Evolutionary conservation across 1,140 invertebrate species (phyloP), one percentile per base, ranked within the genome.

Genomic region (Proctacanthus coquilletti): DNA sequence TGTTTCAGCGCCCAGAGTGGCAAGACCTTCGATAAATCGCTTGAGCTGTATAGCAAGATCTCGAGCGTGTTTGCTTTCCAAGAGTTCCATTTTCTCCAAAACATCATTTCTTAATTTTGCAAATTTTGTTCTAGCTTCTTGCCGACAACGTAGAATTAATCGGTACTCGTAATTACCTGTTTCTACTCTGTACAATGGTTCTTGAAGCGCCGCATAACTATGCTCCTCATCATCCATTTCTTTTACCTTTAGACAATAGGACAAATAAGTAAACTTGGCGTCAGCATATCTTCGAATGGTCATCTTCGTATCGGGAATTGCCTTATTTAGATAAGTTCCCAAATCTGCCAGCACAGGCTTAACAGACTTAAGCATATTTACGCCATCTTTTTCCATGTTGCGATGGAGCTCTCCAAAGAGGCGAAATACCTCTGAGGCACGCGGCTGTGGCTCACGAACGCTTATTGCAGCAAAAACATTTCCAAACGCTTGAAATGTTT

Each of bases 181-280:
- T 64, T 98, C 94, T 0, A 98, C 87, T 27, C 95, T 70, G 60
- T 98, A 98, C 11, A 98, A 63, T 0, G 94, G 92, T 59, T 98
- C 94, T 54, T 96, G 88, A n/a, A 98, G 56, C 0, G 86, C 77
- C 21, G 81, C 80, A 59, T 91, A 97, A 39, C 80, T 83, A 46
- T 92, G 88, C 54, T 98, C 94, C 59, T 98, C 94, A 61, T 98
- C 95, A 52, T 98, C 94, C 82, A 98, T 86, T 69, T 98, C 95
- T 58, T 88, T 89, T 0, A 88, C 84, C 69, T 98, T 98, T 27
- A 98, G 63, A 59, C 94, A 98, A 61, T 98, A 98, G 0, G 93
- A 96, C 14, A 98, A 64, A 63, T 98, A 98, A 58, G 97, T 93
- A 65, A 97, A 98, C 65, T 98, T 98, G 1, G 84, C 82, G 66